Evolutionary conservation across 2,888 invertebrate genomes (phyloP).

Genomic region (Noctua comes): DNA sequence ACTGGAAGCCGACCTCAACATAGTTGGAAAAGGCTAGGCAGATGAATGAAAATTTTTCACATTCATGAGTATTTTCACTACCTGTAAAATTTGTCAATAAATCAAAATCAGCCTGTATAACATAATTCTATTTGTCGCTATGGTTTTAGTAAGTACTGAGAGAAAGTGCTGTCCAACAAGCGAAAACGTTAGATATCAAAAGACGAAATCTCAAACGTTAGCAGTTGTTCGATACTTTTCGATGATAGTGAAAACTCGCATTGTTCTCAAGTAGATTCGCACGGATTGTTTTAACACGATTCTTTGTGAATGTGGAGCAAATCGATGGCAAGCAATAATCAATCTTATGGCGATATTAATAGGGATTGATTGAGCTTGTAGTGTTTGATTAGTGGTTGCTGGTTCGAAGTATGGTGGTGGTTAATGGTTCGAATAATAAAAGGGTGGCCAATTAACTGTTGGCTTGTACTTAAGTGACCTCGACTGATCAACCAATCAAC

Average conservation of each 20-base stretch:
- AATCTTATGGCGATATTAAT: not conserved
- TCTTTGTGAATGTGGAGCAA: conserved; percentile 36
- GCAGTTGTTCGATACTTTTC: conserved; percentile 58
- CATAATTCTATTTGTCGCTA: not conserved
- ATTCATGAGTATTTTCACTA: not conserved
- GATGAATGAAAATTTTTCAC: no score
- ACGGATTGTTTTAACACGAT: conserved; percentile 41
- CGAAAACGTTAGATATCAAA: conserved; percentile 22
- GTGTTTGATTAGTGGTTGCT: not conserved
- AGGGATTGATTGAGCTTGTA: conserved; percentile 1
- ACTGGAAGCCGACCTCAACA: no score
- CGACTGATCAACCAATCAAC: not conserved
- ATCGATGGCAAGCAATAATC: not conserved
- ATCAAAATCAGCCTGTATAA: not conserved
- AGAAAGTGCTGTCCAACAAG: conserved; percentile 54
- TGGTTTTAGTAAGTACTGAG: not conserved
- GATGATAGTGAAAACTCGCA: conserved; percentile 72
- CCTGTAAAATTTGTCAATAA: not conserved
- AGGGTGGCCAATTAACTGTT: conserved; percentile 26
- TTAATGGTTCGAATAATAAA: conserved; percentile 38
- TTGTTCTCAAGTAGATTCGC: conserved; percentile 73
- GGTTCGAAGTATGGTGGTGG: conserved; percentile 1
- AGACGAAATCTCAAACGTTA: conserved; percentile 49
- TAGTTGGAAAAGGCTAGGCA: no score
- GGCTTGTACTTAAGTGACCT: not conserved